Percentiles rank a stretch among this genome's conserved stretches.
Conservation (phyloP, 2,113 vertebrate genomes). For the Silurus meridionalis region DNA sequence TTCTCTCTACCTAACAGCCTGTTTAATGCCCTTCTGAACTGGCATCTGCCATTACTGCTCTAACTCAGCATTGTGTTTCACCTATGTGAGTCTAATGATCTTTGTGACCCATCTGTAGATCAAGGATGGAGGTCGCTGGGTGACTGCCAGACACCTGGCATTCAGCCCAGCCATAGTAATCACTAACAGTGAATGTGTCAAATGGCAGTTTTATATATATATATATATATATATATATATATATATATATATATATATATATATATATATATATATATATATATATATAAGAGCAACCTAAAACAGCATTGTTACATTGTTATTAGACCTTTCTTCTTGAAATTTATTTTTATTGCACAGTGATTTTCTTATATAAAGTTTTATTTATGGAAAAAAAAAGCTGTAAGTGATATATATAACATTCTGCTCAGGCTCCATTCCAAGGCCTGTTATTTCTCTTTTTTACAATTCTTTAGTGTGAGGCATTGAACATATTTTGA, state of each 20-base stretch:
- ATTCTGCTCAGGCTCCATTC: background rate
- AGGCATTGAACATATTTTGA: background rate
- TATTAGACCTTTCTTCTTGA: background rate
- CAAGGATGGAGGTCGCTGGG: background rate
- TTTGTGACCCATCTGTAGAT: conserved; percentile 5
- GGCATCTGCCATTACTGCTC: background rate
- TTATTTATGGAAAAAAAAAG: background rate
- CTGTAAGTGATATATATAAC: background rate
- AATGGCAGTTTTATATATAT: conserved; percentile 1
- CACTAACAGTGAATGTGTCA: background rate
- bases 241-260: too few relatives aligned
- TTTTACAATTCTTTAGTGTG: background rate
- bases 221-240: too few relatives aligned
- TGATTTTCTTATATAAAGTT: background rate
- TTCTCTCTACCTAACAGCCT: background rate
- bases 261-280: too few relatives aligned
- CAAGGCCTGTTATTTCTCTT: background rate
- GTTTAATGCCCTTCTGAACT: background rate
- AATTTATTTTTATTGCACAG: background rate
- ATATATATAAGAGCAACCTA: too few relatives aligned
- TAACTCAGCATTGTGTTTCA: background rate
- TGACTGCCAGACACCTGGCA: background rate
- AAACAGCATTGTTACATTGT: background rate
- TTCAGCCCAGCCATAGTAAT: conserved; percentile 6
- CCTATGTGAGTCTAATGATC: conserved; percentile 12